Evolutionary conservation across 2,888 invertebrate genomes (phyloP), one percentile per base, ranked within the genome.

Genomic region (Arrhopalites spinosus): DNA sequence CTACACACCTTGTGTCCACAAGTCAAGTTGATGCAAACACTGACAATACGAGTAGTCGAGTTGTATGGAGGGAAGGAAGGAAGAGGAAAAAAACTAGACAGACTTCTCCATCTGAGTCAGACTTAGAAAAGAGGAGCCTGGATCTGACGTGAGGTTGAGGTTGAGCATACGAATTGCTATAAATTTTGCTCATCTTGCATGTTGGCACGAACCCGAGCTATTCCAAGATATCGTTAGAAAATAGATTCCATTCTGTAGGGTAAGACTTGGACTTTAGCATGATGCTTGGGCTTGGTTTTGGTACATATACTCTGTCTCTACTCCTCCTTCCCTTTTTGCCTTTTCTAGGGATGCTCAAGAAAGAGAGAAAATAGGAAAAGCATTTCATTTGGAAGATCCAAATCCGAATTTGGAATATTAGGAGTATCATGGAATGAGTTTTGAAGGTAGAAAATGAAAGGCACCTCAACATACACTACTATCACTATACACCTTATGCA

Each of bases 111-210:
- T 50, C 50, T 20, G 50, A 50, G 15, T 50, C 50, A n/a, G 50
- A 50, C 50, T 50, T 2, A 5, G 50, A 50, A n/a, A 5, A 15
- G 20, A n/a, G 15, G n/a, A 15, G 20, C 2, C 2, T 50, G n/a
- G 15, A 20, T 2, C 2, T 11, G n/a, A 23, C 8, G 8, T 70
- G 13, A 25, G 56, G 56, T 27, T 70, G 23, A 3, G 70, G 70
- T 56, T 29, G 70, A 56, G 70, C 47, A 70, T 70, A 70, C 70
- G 70, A 70, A 70, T 70, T 17, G 70, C 30, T 47, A 25, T 11
- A 70, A 70, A 70, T 53, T 70, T 50, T 50, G 56, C 70, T 29
- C 29, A 45, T 70, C 70, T 70, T 56, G 27, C 56, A 30, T 30
- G 64, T 64, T 29, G 64, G 64, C 29, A 64, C 36, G 30, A 64